A percentile compares a stretch with the other conserved stretches of the same genome.
phyloP scores from a whole-genome alignment of 2,888 invertebrate species.

The Campoplex capitator region DNA sequence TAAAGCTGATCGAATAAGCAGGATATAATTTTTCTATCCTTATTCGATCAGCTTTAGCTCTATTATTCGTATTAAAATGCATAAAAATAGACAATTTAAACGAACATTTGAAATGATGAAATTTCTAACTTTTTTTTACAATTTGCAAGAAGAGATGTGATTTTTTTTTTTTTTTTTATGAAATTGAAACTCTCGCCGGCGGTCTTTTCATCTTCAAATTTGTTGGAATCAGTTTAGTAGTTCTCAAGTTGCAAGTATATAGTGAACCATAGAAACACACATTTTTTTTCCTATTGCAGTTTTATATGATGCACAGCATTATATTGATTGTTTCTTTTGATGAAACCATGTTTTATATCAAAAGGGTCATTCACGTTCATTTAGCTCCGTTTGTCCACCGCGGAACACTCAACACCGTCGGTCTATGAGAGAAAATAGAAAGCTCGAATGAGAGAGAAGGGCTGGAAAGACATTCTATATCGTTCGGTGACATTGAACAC shows the following conservation, averaged over 20 bases:
- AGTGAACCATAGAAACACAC: neutral
- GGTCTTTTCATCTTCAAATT: no score
- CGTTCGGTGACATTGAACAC: conserved; percentile 25
- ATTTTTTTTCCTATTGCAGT: neutral
- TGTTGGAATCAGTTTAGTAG: neutral
- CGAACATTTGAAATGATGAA: neutral
- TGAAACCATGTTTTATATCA: neutral
- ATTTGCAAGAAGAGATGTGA: neutral
- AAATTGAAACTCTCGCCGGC: no score
- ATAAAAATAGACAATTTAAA: neutral
- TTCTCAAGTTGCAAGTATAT: neutral
- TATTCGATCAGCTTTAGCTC: neutral
- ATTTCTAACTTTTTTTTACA: neutral
- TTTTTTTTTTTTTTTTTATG: neutral
- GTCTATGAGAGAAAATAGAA: conserved; percentile 10
- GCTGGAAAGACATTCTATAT: neutral
- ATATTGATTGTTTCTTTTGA: neutral
- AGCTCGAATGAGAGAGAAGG: neutral
- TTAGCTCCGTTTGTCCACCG: neutral
- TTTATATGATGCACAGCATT: neutral
- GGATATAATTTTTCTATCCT: no score
- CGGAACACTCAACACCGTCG: neutral
- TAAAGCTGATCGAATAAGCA: no score
- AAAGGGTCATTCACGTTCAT: conserved; percentile 3
- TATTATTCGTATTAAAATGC: neutral